Base-by-base conservation (phyloP, 2,113 vertebrate species). In the Maccullochella peelii region DNA sequence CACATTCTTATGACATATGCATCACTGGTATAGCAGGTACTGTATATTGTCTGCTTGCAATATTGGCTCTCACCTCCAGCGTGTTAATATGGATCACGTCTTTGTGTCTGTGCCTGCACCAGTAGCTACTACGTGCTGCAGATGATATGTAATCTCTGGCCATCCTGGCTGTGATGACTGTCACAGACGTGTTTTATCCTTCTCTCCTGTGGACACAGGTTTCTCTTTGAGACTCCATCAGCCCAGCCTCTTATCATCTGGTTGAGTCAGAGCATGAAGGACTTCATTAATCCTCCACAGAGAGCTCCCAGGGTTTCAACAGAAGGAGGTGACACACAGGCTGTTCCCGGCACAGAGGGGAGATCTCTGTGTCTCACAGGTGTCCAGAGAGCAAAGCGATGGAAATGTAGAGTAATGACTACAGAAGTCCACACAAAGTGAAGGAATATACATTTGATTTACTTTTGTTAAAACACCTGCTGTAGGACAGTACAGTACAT, bases 221-320 rank as follows among this genome's bases (percentile, higher is more conserved):
- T 83, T 81, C 73, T 77, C 84, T 88, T 82, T 75, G 80, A 90
- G 83, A 71, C 21, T 74, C 50, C 49, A 66, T 72, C 72, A 74
- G 73, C 54, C 42, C 74, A 68, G 38, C 66, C 66, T 79, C 84
- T 85, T 85, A 89, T 90, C 88, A 85, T 85, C 57, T 73, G 72
- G 68, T 62, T 83, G 76, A 84, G 75, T 86, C 73, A 71, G 80
- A 83, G 80, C 82, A 74, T 71, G 75, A 86, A 83, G 82, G 67
- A 68, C 80, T 87, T 85, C 83, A 91, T 91, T 81, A 85, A 74
- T 79, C 58, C 80, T 76, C 71, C 66, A 55, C 62, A 36, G 62
- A 89, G 77, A 59, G 77, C 75, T 81, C 74, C 57, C 85, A n/a
- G 82, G 80, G 62, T 75, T 80, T 83, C 73, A 66, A 84, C 82